Evolutionary conservation across 2,113 vertebrate genomes (phyloP), one percentile per base, ranked within the genome.

Genomic region (Andinoacara biseriatus): DNA sequence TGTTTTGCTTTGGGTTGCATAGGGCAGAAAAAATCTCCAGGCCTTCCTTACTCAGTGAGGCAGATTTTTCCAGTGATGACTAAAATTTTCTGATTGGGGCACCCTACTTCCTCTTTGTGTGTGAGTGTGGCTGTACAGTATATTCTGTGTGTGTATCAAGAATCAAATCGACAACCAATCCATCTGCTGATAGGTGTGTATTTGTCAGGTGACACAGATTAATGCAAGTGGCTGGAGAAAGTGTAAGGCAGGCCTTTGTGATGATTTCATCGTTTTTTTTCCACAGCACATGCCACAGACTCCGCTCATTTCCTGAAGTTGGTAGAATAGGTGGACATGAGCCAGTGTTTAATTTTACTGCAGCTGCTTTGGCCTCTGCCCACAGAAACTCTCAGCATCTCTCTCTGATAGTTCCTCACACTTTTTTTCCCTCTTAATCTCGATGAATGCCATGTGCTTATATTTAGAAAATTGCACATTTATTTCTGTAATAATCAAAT

Each of bases 41-140:
- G 82, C 77, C 85, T 93, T 78, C 72, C 54, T 82, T 63, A 59
- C 62, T 35, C 49, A 67, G 82, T 91, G 90, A 93, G 78, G 74
- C 80, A 58, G 79, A 91, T 91, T 95, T 72, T 96, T 95, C 94
- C 94, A 93, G 78, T 80, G 67, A 92, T 94, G 94, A 95, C 94
- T 95, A 90, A 93, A 79, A 87, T 81, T 67, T 87, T 89, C 90
- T 91, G 87, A 89, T 90, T 78, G 86, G 81, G 82, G 58, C 84
- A 76, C 78, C 58, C 86, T 38, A 13, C 63, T 62, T 83, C 80
- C 91, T 84, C 54, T 78, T 89, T 40, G 84, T 85, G 85, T 56
- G 46, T 58, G 11, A 80, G 52, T 86, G 67, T 82, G 35, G 63
- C 59, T 78, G 58, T 80, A 74, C 77, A 58, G 38, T 62, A 58